phyloP scores from a whole-genome alignment of 2,888 invertebrate genomes.

The Phorcus lineatus region DNA sequence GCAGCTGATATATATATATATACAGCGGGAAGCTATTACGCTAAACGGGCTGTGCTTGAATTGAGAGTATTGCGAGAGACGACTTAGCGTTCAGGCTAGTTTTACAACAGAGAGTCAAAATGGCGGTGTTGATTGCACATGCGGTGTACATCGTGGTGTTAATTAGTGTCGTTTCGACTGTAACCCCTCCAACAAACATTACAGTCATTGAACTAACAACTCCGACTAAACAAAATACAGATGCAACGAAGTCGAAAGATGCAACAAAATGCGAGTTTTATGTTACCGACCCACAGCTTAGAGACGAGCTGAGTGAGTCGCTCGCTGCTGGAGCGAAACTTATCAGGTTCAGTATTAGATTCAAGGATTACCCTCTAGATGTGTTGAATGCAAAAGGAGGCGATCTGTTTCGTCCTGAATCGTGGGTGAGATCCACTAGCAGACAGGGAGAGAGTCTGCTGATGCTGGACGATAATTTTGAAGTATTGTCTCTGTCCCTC shows the following conservation, averaged over 20 bases:
- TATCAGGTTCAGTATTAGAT: background rate
- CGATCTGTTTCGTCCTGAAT: background rate
- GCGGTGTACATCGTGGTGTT: background rate
- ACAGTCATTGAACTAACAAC: background rate
- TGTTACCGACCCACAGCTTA: background rate
- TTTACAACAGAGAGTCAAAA: background rate
- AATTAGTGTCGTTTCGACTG: background rate
- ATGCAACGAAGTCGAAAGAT: background rate
- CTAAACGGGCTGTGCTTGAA: too few relatives aligned
- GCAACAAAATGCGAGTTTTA: background rate
- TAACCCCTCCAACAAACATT: background rate
- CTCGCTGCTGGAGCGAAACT: background rate
- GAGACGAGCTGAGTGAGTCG: background rate
- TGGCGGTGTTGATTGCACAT: background rate
- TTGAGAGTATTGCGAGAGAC: too few relatives aligned
- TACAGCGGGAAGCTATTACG: too few relatives aligned
- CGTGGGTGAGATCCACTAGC: background rate
- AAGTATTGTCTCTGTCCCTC: constrained; percentile 57
- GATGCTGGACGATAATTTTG: constrained; percentile 62
- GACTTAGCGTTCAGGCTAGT: too few relatives aligned
- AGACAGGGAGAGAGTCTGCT: constrained; percentile 52
- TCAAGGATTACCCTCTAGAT: background rate
- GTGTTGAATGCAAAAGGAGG: background rate
- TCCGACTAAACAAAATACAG: background rate
- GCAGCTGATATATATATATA: too few relatives aligned